Conservation (phyloP, 2,888 invertebrate genomes). For the Fabriciana adippe region DNA sequence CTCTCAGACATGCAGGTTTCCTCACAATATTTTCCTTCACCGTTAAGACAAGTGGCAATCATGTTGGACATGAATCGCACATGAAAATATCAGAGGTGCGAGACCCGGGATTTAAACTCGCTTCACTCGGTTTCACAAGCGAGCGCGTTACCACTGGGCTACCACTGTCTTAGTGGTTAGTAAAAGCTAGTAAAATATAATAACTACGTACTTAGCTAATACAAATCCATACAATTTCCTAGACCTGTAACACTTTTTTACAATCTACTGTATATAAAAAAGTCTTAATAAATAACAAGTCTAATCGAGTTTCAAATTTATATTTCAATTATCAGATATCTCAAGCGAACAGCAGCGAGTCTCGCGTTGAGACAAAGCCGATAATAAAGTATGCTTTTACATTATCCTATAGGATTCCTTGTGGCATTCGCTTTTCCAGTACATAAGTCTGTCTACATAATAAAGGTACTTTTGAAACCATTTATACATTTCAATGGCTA, state of each 20-base stretch:
- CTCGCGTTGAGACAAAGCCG: conserved; percentile 19
- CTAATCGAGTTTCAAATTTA: conserved; percentile 20
- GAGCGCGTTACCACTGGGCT: too few species aligned
- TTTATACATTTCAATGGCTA: conserved; percentile 9
- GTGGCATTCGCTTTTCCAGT: conserved; percentile 23
- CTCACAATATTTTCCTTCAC: too few species aligned
- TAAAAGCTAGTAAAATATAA: too few species aligned
- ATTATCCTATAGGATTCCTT: conserved; percentile 21
- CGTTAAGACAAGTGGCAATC: too few species aligned
- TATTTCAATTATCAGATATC: conserved; percentile 25
- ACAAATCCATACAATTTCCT: not conserved
- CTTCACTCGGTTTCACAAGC: too few species aligned
- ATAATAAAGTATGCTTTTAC: conserved; percentile 22
- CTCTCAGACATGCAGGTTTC: too few species aligned
- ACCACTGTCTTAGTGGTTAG: too few species aligned
- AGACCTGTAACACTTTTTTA: not conserved
- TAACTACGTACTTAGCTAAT: too few species aligned
- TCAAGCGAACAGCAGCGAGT: conserved; percentile 21
- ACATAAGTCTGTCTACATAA: conserved; percentile 7
- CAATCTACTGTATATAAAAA: not conserved
- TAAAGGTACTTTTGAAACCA: conserved; percentile 16
- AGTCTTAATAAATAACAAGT: conserved; percentile 10
- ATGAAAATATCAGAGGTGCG: too few species aligned
- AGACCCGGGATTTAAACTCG: too few species aligned
- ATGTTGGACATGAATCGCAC: too few species aligned